These are phyloP conservation scores for Macrochelys suwanniensis DNA, from an alignment of 2,797 vertebrate species.

Conservation along the genomic window DNA sequence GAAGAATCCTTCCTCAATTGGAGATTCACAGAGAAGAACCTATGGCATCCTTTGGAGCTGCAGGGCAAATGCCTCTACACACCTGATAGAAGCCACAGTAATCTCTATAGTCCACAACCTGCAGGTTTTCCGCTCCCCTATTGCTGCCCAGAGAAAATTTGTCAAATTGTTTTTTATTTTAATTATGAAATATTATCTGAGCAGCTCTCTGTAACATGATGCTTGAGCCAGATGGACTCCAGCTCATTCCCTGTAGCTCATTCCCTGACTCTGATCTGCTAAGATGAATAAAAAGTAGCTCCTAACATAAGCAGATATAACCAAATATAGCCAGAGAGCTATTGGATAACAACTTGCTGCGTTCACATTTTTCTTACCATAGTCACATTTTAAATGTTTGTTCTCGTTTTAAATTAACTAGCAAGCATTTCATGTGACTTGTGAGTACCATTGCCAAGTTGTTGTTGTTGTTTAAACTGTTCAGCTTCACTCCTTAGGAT, in stretches of 20 bases:
- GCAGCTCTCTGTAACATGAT: not conserved
- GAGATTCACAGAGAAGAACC: not conserved
- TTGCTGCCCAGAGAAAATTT: not conserved
- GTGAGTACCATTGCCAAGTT: slow-evolving; percentile 64
- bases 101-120: not conserved
- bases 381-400: slow-evolving; percentile 38
- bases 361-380: slow-evolving; percentile 36
- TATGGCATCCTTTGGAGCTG: not conserved
- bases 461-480: slow-evolving; percentile 68
- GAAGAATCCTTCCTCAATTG: not conserved
- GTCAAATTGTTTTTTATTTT: not conserved
- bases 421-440: slow-evolving; percentile 66
- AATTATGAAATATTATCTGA: not conserved
- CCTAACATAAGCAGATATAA: not conserved
- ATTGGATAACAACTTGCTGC: not conserved
- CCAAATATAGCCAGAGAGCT: not conserved
- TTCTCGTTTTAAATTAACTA: slow-evolving; percentile 58
- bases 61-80: not conserved
- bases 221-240: not conserved
- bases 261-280: not conserved
- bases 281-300: not conserved
- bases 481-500: slow-evolving; percentile 38
- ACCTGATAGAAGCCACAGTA: not conserved
- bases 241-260: not conserved
- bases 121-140: rapidly evolving